Conservation (phyloP, 2,113 vertebrate species). For the Acrocephalus kingi region DNA sequence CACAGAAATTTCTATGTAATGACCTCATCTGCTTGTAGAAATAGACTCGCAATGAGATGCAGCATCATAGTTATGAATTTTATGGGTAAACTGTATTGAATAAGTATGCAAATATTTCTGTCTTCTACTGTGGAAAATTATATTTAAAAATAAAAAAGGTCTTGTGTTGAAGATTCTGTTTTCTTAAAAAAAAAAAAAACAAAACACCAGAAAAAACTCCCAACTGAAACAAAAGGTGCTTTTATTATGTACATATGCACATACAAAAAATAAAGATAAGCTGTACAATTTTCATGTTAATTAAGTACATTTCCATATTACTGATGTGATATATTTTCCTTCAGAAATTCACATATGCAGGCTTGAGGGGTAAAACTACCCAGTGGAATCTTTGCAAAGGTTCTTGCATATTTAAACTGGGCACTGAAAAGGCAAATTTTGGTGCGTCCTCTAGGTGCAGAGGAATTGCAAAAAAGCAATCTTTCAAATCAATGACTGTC, state of each 20-base stretch:
- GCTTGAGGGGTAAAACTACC: background rate
- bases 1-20: slow-evolving; percentile 41
- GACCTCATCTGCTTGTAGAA: background rate
- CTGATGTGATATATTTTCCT: background rate
- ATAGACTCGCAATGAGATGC: slow-evolving; percentile 16
- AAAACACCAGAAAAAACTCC: no score
- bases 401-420: background rate
- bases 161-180: background rate
- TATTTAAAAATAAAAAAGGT: background rate
- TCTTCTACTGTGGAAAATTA: background rate
- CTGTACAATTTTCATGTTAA: background rate
- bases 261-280: background rate
- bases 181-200: background rate
- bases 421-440: background rate
- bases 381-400: background rate
- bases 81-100: slow-evolving; percentile 1
- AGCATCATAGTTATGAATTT: background rate
- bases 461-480: background rate
- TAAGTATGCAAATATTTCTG: slow-evolving; percentile 16
- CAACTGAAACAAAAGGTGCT: background rate
- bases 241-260: background rate
- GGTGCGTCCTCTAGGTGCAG: rapidly evolving
- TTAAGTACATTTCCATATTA: background rate
- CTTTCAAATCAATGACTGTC: background rate
- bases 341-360: background rate